phyloP scores from a whole-genome alignment of 2,888 invertebrate genomes.

The Habrosyne pyritoides region DNA sequence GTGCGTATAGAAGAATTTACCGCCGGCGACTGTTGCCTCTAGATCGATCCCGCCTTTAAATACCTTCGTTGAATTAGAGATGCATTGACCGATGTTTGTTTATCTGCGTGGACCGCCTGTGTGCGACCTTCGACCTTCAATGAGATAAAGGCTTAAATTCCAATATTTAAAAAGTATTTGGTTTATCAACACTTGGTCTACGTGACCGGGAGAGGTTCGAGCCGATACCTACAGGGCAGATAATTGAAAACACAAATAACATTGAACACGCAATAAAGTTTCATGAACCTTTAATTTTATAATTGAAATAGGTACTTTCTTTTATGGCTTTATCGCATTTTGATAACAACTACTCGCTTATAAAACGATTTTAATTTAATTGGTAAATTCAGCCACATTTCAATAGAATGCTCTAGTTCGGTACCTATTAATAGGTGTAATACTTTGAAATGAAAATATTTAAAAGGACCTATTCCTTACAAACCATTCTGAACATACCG shows the following conservation, averaged over 20 bases:
- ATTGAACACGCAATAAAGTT: neutral
- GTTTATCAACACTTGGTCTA: constrained; percentile 45
- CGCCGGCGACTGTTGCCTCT: constrained; percentile 45
- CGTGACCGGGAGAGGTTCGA: constrained; percentile 33
- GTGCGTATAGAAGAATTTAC: constrained; percentile 21
- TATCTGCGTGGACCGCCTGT: constrained; percentile 59
- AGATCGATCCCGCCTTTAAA: constrained; percentile 52
- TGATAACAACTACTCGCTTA: neutral
- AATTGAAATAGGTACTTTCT: neutral
- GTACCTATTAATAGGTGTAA: too few species aligned
- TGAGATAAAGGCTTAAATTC: constrained; percentile 54
- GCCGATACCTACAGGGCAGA: constrained; percentile 17
- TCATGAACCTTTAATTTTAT: neutral
- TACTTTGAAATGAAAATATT: too few species aligned
- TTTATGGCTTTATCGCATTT: neutral
- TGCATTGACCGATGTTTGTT: constrained; percentile 45
- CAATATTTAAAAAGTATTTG: constrained; percentile 63
- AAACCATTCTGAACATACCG: too few species aligned
- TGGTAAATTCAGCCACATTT: neutral
- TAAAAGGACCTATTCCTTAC: too few species aligned
- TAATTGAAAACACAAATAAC: neutral
- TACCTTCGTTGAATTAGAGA: constrained; percentile 47
- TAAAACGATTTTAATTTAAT: neutral
- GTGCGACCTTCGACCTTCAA: constrained; percentile 64
- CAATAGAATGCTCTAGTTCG: neutral